These are phyloP conservation scores for Uromys caudimaculatus DNA, from an alignment of 2,797 vertebrate species.

Conservation along the genomic window DNA sequence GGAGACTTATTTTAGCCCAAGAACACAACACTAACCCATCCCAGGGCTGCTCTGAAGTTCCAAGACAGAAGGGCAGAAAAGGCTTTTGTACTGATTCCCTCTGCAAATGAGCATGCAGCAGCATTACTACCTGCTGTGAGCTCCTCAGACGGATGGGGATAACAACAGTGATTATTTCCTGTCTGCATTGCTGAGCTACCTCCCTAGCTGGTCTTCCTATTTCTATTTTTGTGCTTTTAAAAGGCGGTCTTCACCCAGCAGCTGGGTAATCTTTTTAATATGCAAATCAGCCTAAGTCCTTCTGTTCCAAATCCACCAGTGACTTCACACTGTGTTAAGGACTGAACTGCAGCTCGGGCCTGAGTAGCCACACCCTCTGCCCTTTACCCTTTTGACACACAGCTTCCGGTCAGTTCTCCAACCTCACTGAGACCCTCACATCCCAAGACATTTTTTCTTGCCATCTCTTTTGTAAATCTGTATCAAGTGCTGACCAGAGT, in stretches of 20 bases:
- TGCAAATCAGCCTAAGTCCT: conserved; percentile 58
- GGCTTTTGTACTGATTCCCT: not conserved
- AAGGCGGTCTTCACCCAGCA: conserved; percentile 67
- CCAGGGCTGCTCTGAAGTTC: not conserved
- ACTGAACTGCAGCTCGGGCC: not conserved
- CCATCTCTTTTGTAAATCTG: not conserved
- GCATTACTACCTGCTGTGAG: not conserved
- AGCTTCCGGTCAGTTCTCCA: not conserved
- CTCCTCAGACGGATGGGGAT: not conserved
- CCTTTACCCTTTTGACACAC: not conserved
- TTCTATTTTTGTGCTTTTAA: conserved; percentile 69
- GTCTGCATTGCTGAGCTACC: not conserved
- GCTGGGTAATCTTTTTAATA: conserved; percentile 68
- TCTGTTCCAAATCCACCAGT: conserved; percentile 44
- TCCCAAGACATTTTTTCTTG: not conserved
- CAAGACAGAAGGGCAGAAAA: not conserved
- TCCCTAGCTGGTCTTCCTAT: conserved; percentile 17
- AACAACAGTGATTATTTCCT: conserved; percentile 25
- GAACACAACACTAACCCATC: not conserved
- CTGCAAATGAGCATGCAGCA: not conserved
- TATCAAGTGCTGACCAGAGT: not conserved
- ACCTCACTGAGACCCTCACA: not conserved
- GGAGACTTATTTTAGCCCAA: not conserved
- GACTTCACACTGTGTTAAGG: conserved; percentile 40
- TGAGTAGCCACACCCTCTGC: not conserved